These are phyloP conservation scores for Amphiprion percula DNA, from an alignment of 2,113 vertebrate genomes.

Conservation along the genomic window DNA sequence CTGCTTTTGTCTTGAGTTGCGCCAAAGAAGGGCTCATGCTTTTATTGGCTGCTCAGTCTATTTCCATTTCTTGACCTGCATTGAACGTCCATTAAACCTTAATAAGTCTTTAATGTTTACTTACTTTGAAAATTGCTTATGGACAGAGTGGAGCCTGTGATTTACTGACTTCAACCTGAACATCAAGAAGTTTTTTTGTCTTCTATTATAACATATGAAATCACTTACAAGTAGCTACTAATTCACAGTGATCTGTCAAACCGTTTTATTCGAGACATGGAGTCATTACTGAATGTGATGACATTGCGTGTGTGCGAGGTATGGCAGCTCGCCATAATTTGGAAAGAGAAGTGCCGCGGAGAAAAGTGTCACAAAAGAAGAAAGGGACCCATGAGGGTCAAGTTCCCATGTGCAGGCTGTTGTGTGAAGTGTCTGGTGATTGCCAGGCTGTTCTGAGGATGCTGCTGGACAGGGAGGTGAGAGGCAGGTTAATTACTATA, in stretches of 20 bases:
- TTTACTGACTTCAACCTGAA: conserved; percentile 70
- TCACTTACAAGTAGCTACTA: conserved; percentile 71
- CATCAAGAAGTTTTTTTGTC: conserved; percentile 53
- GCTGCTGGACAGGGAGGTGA: conserved; percentile 80
- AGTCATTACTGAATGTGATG: conserved; percentile 61
- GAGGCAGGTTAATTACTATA: conserved; percentile 84
- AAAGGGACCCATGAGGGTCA: conserved; percentile 62
- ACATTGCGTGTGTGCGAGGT: conserved; percentile 61
- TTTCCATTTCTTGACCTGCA: conserved; percentile 81
- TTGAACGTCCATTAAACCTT: conserved; percentile 76
- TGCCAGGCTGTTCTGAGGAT: conserved; percentile 74
- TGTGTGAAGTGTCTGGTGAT: conserved; percentile 82
- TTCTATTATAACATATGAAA: conserved; percentile 69
- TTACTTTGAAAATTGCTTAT: conserved; percentile 70
- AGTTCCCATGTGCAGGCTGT: conserved; percentile 77
- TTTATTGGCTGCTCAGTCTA: conserved; percentile 77
- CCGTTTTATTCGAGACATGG: conserved; percentile 57
- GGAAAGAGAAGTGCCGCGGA: conserved; percentile 69
- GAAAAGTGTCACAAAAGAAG: conserved; percentile 71
- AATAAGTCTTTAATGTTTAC: conserved; percentile 80
- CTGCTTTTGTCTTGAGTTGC: conserved; percentile 78
- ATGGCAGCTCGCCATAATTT: conserved; percentile 40
- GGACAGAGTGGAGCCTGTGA: conserved; percentile 71
- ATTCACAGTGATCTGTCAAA: conserved; percentile 70
- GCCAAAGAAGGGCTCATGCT: conserved; percentile 79